Evolutionary conservation across 2,888 invertebrate species (phyloP).

Genomic region (Empis stercorea): DNA sequence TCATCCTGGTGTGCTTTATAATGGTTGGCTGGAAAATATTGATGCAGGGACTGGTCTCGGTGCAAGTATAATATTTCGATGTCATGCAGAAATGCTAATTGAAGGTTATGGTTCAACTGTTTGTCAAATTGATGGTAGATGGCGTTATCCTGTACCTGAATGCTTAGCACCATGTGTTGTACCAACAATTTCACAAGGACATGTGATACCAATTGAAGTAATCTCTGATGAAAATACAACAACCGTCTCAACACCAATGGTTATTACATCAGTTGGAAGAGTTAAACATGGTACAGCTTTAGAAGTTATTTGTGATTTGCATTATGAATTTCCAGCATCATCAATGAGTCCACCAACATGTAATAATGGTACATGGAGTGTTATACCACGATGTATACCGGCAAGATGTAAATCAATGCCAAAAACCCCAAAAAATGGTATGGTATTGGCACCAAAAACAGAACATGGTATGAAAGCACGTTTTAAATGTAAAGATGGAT

Average conservation of each 20-base stretch:
- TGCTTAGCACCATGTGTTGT: conserved; percentile 91
- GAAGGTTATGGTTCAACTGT: conserved; percentile 80
- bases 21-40: conserved; percentile 89
- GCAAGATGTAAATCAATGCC: conserved; percentile 78
- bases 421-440: conserved; percentile 75
- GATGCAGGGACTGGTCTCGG: conserved; percentile 82
- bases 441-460: conserved; percentile 95
- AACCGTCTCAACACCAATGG: conserved; percentile 21
- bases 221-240: conserved; percentile 32
- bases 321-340: conserved; percentile 70
- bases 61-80: conserved; percentile 84
- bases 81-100: conserved; percentile 82
- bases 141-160: conserved; percentile 86
- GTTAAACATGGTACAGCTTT: conserved; percentile 53
- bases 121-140: conserved; percentile 86
- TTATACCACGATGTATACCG: conserved; percentile 73
- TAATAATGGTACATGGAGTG: conserved; percentile 92
- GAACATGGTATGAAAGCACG: conserved; percentile 92
- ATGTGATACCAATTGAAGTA: conserved; percentile 47
- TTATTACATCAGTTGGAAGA: conserved; percentile 43
- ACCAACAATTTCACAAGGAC: conserved; percentile 72
- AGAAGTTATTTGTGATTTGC: conserved; percentile 67
- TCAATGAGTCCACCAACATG: conserved; percentile 68
- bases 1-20: conserved; percentile 82
- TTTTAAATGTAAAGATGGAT: conserved; percentile 91